Base-by-base conservation (phyloP, 1,140 invertebrate genomes). In the Ceratitis capitata region DNA sequence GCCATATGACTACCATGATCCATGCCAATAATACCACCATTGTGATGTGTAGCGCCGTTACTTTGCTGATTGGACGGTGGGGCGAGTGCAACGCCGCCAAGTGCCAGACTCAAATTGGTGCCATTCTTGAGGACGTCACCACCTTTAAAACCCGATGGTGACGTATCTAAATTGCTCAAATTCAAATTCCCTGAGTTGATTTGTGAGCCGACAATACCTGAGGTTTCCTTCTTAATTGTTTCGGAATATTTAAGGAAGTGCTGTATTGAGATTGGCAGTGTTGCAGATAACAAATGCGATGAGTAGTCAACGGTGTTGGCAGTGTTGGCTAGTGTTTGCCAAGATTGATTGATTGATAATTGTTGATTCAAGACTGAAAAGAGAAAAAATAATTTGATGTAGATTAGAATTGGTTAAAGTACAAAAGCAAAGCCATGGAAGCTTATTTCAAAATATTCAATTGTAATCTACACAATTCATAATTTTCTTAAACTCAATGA, bases 221-320 rank as follows among this genome's bases (percentile, higher is more conserved):
- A 85, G 64, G 87, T 91, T 88, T 92, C 91, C 87, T 92, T 92
- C 87, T 92, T 92, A 85, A 92, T 92, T 85, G 91, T 91, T 88
- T 92, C 91, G 86, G 91, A 92, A 87, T 92, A 92, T 87, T 92
- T 92, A 84, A 92, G 90, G 88, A 92, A 92, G 88, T 92, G 91
- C 85, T 92, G 91, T 87, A 92, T 91, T 64, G 91, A 92, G 87
- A 92, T 92, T 89, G 91, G 91, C 91, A 92, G 89, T 90, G 91
- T 92, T 88, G 91, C 91, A 78, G 91, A 92, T 85, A 92, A 88
- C 88, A 92, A 88, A 90, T 92, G 91, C 29, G 91, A 92, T 87
- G 91, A 92, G 64, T 92, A 92, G 86, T 92, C 91, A 86, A 92
- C 91, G 74, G 91, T 91, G 86, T 92, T 92, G 85, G 91, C 89